These are phyloP conservation scores for Toxostoma redivivum DNA, from an alignment of 2,113 vertebrate species.

Conservation along the genomic window DNA sequence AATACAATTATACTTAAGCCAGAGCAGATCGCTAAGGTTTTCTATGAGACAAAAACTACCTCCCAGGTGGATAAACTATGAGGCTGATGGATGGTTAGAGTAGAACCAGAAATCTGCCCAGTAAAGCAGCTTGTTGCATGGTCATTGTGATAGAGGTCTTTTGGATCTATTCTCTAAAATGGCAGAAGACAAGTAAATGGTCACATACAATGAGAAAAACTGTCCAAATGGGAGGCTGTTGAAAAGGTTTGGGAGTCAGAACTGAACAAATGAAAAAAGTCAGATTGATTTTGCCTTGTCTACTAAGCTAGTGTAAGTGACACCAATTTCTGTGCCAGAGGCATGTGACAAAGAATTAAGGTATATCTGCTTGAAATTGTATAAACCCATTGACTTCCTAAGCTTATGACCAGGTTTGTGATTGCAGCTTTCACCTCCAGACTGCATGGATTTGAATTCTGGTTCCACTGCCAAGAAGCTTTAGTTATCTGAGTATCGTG, in stretches of 20 bases:
- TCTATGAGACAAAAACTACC: slow-evolving; percentile 58
- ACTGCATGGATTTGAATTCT: background rate
- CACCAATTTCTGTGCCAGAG: background rate
- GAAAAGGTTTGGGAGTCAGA: background rate
- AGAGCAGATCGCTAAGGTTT: slow-evolving; percentile 31
- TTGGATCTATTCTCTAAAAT: slow-evolving; percentile 34
- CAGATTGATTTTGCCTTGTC: background rate
- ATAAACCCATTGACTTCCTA: background rate
- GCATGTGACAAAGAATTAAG: background rate
- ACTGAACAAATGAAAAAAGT: background rate
- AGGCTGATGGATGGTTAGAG: slow-evolving; percentile 30
- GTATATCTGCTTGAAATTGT: background rate
- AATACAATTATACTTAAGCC: slow-evolving; percentile 59
- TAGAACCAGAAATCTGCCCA: slow-evolving; percentile 32
- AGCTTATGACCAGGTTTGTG: background rate
- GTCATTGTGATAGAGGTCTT: slow-evolving; percentile 10
- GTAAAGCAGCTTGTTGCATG: slow-evolving; percentile 39
- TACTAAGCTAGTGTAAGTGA: background rate
- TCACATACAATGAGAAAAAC: background rate
- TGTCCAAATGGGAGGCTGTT: background rate
- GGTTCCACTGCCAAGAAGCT: background rate
- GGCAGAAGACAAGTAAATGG: background rate
- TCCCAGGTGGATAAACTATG: slow-evolving; percentile 43
- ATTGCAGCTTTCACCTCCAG: background rate
- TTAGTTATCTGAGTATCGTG: background rate